Evolutionary conservation across 2,888 invertebrate species (phyloP).

Genomic region (Cheilosia vernalis): DNA sequence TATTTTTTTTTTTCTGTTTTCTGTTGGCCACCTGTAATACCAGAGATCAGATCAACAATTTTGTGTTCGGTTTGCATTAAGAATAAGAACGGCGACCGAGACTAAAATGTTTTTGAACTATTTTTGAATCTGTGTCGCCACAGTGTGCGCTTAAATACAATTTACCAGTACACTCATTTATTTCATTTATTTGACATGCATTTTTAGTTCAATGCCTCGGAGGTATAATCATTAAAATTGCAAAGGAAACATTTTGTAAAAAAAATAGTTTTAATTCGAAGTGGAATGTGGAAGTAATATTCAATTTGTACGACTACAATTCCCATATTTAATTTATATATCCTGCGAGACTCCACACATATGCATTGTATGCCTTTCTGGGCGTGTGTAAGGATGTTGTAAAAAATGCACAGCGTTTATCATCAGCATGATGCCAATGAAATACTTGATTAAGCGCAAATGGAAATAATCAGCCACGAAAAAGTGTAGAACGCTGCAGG

Average conservation of each 20-base stretch:
- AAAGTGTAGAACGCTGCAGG: background rate
- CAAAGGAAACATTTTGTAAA: background rate
- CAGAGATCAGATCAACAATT: background rate
- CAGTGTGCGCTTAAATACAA: slow-evolving; percentile 36
- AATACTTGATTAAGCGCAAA: slow-evolving; percentile 10
- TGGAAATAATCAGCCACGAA: background rate
- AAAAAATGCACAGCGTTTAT: no score
- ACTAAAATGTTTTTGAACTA: slow-evolving; percentile 38
- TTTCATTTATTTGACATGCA: background rate
- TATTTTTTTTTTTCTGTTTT: background rate
- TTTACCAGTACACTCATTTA: background rate
- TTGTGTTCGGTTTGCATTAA: slow-evolving; percentile 19
- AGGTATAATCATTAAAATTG: background rate
- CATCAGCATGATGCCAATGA: slow-evolving; percentile 15
- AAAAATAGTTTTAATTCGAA: background rate
- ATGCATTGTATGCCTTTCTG: no score
- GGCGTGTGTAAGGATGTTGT: no score
- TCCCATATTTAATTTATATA: background rate
- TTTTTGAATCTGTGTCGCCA: slow-evolving; percentile 53
- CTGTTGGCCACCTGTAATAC: slow-evolving; percentile 47
- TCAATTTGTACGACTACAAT: background rate
- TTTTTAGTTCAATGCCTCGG: slow-evolving; percentile 24
- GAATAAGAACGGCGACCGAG: slow-evolving; percentile 8
- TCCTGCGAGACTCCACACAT: no score
- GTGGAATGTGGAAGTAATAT: slow-evolving; percentile 3